A percentile compares a stretch with the other conserved stretches of the same genome.
Evolutionary conservation across 2,113 vertebrate species (phyloP).

Genomic region (Chaetorhynchus papuensis): DNA sequence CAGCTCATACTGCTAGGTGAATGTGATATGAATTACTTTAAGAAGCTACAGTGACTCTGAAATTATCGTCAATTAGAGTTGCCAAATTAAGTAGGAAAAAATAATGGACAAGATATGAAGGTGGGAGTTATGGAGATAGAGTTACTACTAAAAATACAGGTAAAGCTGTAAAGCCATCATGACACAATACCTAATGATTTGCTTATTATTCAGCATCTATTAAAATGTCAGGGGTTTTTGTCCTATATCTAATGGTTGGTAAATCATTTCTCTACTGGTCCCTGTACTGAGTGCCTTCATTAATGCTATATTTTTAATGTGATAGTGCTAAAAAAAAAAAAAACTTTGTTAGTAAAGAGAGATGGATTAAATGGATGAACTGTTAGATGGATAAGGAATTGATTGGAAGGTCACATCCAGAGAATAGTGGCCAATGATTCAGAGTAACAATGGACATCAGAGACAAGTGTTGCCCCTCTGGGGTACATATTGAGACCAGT

Average conservation of each 20-base stretch:
- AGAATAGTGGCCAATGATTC: not conserved
- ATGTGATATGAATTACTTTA: conserved; percentile 23
- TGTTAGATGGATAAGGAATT: not conserved
- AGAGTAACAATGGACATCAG: not conserved
- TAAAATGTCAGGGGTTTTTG: not conserved
- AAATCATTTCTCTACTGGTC: not conserved
- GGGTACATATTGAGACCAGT: accelerated
- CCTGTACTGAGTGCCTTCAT: not conserved
- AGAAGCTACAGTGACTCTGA: conserved; percentile 33
- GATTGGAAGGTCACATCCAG: not conserved
- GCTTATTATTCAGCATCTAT: conserved; percentile 32
- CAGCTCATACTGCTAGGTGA: not conserved
- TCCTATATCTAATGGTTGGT: not conserved
- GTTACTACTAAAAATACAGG: conserved; percentile 56
- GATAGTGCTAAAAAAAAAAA: not conserved
- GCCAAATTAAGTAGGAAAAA: conserved; percentile 42
- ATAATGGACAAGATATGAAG: conserved; percentile 41
- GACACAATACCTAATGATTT: conserved; percentile 36
- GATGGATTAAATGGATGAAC: not conserved
- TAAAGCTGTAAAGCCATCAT: conserved; percentile 29
- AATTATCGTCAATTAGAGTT: conserved; percentile 30
- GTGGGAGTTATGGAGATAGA: conserved; percentile 17
- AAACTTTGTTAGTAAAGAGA: not conserved
- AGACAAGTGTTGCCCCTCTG: no score
- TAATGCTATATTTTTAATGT: not conserved